Base-by-base conservation (phyloP, 2,113 vertebrate genomes). In the Antechinus flavipes region DNA sequence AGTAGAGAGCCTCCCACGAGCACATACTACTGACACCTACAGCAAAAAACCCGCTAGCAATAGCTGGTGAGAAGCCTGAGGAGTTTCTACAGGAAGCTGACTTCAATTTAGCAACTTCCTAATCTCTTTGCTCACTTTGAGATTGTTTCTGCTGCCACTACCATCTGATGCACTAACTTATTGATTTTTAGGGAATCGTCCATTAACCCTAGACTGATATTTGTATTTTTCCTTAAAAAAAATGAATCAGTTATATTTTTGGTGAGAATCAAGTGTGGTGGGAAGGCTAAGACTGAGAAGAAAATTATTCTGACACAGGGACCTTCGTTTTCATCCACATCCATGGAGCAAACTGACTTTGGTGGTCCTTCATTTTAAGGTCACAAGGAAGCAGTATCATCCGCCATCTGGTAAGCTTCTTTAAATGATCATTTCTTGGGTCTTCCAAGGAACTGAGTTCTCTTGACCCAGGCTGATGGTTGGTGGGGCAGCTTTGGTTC, bases 51-150 rank as follows among this genome's bases (percentile, higher is more conserved):
- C 93, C 97, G 98, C 98, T 97, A 95, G 94, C 52, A 96, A 94
- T 91, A 68, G 96, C 94, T 54, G 93, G 91, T 27, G 96, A 92
- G 97, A 97, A 98, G 97, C 95, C 90, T 90, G 97, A 76, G 68
- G 35, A 42, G n/a, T 19, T 84, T 84, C 90, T 90, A 98, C 98
- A 98, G 99, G 98, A 99, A 98, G 98, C 42, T 97, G 98, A 97
- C 95, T 98, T 97, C 46, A 35, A 46, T 97, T 97, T 96, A 98
- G 97, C 97, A 96, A 93, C 98, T 98, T 56, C 8, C 55, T 95
- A 96, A 50, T 96, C 97, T 96, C 97, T 98, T 84, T 91, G 61
- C n/a, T 97, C 98, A 97, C 96, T 49, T 95, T 96, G 47, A 9
- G n/a, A 96, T 95, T 95, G 94, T 76, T 89, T 93, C 97, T 95